Conservation (phyloP, 2,888 invertebrate genomes). For the Latrodectus elegans region DNA sequence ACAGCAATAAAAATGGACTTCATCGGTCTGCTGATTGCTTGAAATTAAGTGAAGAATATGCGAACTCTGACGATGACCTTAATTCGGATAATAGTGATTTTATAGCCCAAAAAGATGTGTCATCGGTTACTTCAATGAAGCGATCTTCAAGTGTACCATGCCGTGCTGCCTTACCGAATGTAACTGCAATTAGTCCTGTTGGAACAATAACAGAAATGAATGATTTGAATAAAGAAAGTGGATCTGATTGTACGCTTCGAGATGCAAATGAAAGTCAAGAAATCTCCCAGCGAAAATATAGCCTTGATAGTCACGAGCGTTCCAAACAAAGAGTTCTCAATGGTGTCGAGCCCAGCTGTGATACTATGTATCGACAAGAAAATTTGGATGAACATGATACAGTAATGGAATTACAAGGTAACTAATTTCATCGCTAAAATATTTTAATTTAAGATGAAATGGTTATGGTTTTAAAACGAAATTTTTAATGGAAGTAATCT, state of each 20-base stretch:
- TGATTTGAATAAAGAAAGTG: slow-evolving; percentile 51
- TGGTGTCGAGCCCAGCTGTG: slow-evolving; percentile 52
- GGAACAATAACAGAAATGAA: slow-evolving; percentile 51
- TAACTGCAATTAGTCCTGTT: slow-evolving; percentile 39
- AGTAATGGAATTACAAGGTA: slow-evolving; percentile 62
- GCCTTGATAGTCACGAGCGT: slow-evolving; percentile 62
- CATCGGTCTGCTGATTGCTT: slow-evolving; percentile 70
- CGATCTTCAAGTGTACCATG: slow-evolving; percentile 86
- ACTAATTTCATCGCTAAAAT: background rate
- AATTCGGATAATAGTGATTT: slow-evolving; percentile 58
- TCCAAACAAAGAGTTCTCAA: slow-evolving; percentile 35
- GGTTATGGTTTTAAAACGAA: too few species aligned
- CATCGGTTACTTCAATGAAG: slow-evolving; percentile 44
- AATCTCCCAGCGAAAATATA: slow-evolving; percentile 54
- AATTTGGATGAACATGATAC: slow-evolving; percentile 58
- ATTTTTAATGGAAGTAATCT: too few species aligned
- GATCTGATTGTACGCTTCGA: slow-evolving; percentile 1
- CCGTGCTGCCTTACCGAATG: slow-evolving; percentile 75
- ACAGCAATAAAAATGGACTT: slow-evolving; percentile 38
- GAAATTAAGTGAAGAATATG: slow-evolving; percentile 66
- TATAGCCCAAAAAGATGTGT: slow-evolving; percentile 38
- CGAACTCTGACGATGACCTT: slow-evolving; percentile 64
- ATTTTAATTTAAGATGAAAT: background rate
- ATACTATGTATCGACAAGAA: slow-evolving; percentile 57
- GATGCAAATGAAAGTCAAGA: slow-evolving; percentile 22